Base-by-base conservation (phyloP, 2,888 invertebrate genomes). In the Craniophora ligustri region DNA sequence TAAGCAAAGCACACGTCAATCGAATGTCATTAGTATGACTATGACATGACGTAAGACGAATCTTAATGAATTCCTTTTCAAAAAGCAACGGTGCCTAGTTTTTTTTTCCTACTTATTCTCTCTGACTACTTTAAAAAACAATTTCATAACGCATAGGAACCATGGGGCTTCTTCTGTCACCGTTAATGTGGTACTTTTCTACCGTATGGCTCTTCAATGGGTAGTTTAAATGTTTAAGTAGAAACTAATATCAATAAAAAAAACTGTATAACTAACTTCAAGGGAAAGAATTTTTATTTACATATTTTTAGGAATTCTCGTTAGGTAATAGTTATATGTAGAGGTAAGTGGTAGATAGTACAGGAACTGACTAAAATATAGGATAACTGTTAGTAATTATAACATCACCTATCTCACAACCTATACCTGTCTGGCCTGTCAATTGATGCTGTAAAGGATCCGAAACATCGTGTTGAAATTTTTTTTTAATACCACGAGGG, bases 211-310 rank as follows among this genome's bases (percentile, higher is more conserved):
- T 57, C 60, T 63, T 60, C 35, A 56, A 68, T 59, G 55, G 66
- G 39, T 47, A 14, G 49, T 58, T 56, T 50, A 50, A 58, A 51
- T 21, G 41, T 57, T 53, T 41, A 44, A 55, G 61, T 73, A 69
- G 73, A 75, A 75, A 73, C 70, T 67, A 61, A 74, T 47, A 53
- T 30, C 51, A 61, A 75, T 75, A 67, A 70, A 51, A 23, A 26
- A n/a, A n/a, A n/a, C n/a, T n/a, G n/a, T n/a, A n/a, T 34, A 18
- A 15, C 30, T 54, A 18, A 72, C 55, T 53, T 39, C 48, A 47
- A 45, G 15, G 28, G 42, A 59, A 42, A 44, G 51, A 55, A 48
- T 63, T 54, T 58, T 57, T 51, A 61, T 47, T 49, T 34, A 21
- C 8, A 7, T 8, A 8, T 1, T 21, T 21, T 7, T 8, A 5